Base-by-base conservation (phyloP, 2,797 vertebrate genomes). In the Sebastes cheni region DNA sequence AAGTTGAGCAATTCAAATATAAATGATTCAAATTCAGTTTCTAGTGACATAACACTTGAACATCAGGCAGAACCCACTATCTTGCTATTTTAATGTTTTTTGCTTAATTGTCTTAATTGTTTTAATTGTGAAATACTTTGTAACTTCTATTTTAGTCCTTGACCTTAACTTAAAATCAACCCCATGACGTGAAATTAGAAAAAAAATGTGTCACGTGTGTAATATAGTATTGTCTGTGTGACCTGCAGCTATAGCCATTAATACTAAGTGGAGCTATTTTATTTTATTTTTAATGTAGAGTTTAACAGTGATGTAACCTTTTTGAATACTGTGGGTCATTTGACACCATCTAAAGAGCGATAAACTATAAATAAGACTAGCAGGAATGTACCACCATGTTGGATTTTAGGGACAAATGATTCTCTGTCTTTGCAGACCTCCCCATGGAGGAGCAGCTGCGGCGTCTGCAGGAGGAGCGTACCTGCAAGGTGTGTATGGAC, bases 401-500 rank as follows among this genome's bases (percentile, higher is more conserved):
- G 29, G 52, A 67, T 11, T 66, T 67, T 32, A 22, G 56, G 2
- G 12, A 64, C 32, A 22, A 23, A 22, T 27, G 13, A 52, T 25
- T 60, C 3, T 8, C 11, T 50, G 30, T n/a, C 22, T 70, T 65
- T 87, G 62, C 87, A 99, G 98, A 98, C 81, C 94, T 99, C 50
- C 97, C 98, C 6, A 96, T 99, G 97, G 98, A 99, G 90, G 98
- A 99, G 82, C 98, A 99, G 73, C 77, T 99, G 70, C 94, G 99
- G 73, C 96, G 98, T 39, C 30, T 99, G 74, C 99, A 99, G 82
- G 99, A 99, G 78, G 98, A 99, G 93, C 95, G 98, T 46, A 99
- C 98, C 2, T 99, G 98, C 91, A 99, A 99, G 93, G 98, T 99
- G 82, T 99, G 99, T 82, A 99, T 99, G 98, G 99, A 99, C 88